phyloP scores from a whole-genome alignment of 2,113 vertebrate species.

The Elaphurus davidianus region DNA sequence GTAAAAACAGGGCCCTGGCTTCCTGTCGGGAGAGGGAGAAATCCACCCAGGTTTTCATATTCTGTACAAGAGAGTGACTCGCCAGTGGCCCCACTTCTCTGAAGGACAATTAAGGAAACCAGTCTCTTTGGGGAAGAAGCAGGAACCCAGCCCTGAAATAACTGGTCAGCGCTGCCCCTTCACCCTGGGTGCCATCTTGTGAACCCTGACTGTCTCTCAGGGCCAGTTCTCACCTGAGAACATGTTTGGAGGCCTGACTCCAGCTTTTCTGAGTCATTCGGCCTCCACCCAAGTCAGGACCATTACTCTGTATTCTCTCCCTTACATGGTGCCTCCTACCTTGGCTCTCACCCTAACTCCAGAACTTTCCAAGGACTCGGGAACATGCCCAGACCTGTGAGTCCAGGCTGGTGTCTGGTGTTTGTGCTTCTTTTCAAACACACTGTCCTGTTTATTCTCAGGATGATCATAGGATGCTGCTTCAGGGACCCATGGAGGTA shows the following conservation, averaged over 20 bases:
- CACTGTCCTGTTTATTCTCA: background rate
- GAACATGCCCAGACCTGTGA: accelerated
- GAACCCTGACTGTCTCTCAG: background rate
- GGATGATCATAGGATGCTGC: background rate
- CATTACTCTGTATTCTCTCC: background rate
- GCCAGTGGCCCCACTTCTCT: background rate
- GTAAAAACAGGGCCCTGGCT: background rate
- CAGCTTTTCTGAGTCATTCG: background rate
- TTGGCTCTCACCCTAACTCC: background rate
- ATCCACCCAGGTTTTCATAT: background rate
- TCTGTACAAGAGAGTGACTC: background rate
- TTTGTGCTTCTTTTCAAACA: background rate
- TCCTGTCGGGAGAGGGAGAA: background rate
- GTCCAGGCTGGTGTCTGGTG: background rate
- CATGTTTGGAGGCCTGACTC: background rate
- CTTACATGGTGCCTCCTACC: background rate
- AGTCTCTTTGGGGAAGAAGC: background rate
- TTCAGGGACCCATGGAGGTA: background rate
- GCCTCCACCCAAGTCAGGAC: background rate
- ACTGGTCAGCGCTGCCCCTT: accelerated
- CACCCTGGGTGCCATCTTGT: background rate
- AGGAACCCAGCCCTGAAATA: background rate
- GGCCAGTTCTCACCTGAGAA: background rate
- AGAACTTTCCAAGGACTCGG: background rate
- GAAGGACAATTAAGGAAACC: background rate